phyloP scores from a whole-genome alignment of 2,113 vertebrate genomes.

The Tamias sibiricus region DNA sequence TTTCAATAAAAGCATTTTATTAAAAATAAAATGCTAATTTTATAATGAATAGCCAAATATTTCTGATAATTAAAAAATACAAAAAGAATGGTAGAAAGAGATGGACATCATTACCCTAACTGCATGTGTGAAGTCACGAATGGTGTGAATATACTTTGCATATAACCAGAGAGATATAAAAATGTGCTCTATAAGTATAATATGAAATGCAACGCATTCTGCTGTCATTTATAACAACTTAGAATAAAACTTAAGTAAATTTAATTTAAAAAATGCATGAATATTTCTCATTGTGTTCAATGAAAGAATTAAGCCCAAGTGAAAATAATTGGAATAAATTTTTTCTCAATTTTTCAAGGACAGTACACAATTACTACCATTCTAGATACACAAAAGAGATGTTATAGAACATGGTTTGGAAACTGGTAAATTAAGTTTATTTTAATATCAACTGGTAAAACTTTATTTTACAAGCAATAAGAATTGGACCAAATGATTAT shows the following conservation, averaged over 20 bases:
- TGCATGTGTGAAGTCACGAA: no score
- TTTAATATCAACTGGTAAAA: slow-evolving; percentile 74
- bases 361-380: background rate
- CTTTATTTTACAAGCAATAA: slow-evolving; percentile 82
- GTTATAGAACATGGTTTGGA: background rate
- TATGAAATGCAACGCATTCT: background rate
- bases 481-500: slow-evolving; percentile 76
- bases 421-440: slow-evolving; percentile 22
- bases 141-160: no score
- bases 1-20: background rate
- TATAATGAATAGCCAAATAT: background rate
- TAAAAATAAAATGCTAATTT: slow-evolving; percentile 21
- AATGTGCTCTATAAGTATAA: no score
- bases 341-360: background rate
- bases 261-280: background rate
- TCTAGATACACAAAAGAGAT: background rate
- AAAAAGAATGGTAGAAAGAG: rapidly evolving
- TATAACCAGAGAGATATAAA: no score
- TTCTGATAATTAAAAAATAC: background rate
- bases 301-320: background rate
- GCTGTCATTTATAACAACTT: no score
- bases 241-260: no score
- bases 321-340: background rate
- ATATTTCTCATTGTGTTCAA: background rate
- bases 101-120: no score